These are phyloP conservation scores for Bursaphelenchus okinawaensis DNA, from an alignment of 2,888 invertebrate species.

Conservation along the genomic window DNA sequence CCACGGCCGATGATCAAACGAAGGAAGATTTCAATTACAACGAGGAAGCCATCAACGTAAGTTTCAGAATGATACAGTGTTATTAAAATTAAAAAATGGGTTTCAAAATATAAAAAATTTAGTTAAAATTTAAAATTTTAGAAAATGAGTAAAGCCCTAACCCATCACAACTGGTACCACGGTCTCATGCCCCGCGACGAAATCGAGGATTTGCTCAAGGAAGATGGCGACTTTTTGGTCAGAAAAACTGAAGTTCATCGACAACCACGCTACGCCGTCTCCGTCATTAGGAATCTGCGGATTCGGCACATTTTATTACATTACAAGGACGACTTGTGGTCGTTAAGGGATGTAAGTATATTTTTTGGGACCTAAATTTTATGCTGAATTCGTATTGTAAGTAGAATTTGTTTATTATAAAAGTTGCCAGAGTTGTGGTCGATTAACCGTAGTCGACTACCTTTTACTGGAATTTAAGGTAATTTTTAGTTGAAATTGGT, in stretches of 20 bases:
- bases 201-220: constrained; percentile 22
- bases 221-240: constrained; percentile 24
- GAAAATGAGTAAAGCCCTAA: neutral
- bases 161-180: constrained; percentile 16
- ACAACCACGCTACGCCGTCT: constrained; percentile 24
- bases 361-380: neutral
- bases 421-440: no score
- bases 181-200: constrained; percentile 29
- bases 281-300: constrained; percentile 12
- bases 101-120: no score
- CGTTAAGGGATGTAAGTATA: constrained; percentile 12
- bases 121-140: neutral
- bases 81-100: no score
- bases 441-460: no score
- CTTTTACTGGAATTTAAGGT: no score
- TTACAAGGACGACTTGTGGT: constrained; percentile 20
- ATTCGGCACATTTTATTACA: constrained; percentile 25
- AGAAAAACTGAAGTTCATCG: constrained; percentile 21
- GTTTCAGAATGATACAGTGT: no score
- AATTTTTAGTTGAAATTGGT: no score
- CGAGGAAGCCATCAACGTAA: neutral
- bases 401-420: no score
- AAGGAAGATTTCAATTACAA: neutral
- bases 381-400: no score
- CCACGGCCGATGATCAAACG: neutral